These are phyloP conservation scores for Laticauda laticaudata DNA, from an alignment of 2,113 vertebrate species.

Conservation along the genomic window DNA sequence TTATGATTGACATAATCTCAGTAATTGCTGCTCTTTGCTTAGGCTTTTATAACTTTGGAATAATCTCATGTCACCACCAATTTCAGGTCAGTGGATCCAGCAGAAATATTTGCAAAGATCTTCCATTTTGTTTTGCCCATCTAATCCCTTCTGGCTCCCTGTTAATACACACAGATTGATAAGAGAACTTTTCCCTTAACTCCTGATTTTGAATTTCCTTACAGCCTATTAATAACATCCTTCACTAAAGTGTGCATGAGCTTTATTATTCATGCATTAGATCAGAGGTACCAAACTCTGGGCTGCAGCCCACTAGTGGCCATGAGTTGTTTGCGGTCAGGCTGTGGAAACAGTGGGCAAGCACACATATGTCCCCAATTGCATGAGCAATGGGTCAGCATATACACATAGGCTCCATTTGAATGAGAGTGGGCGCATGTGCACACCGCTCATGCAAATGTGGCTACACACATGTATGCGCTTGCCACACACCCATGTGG, in stretches of 20 bases:
- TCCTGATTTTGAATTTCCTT: neutral
- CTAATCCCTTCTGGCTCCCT: neutral
- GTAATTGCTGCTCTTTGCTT: neutral
- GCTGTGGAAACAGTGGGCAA: no score
- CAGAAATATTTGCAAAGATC: neutral
- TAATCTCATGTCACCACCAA: neutral
- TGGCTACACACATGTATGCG: accelerated
- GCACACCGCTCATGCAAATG: neutral
- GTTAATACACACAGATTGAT: neutral
- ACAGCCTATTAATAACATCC: neutral
- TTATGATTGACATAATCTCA: neutral
- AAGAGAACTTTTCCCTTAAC: neutral
- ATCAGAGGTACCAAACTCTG: neutral
- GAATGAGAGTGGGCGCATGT: accelerated
- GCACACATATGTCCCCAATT: neutral
- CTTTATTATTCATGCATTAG: neutral
- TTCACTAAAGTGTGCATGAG: neutral
- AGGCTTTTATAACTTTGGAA: neutral
- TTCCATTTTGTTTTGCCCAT: neutral
- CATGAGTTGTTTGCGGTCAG: no score
- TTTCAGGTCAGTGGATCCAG: neutral
- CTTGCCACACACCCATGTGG: neutral
- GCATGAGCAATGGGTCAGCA: neutral
- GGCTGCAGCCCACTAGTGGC: neutral
- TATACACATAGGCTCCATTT: neutral